phyloP scores from a whole-genome alignment of 2,888 invertebrate species.

The Heliconius cydno region DNA sequence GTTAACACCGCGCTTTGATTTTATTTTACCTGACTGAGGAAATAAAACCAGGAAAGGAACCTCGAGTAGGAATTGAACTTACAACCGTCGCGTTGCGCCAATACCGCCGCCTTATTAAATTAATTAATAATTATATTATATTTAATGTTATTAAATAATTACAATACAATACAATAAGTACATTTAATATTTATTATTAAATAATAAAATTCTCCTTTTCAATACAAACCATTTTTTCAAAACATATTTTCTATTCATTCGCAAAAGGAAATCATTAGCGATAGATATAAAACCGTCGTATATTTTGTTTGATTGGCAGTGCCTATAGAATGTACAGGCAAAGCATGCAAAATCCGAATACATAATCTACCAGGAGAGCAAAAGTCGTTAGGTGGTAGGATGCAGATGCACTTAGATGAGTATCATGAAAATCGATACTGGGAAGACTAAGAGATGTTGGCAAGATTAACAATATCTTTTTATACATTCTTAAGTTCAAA shows the following conservation, averaged over 20 bases:
- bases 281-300: too few species aligned
- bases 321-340: not conserved
- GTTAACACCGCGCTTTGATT: not conserved
- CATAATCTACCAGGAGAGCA: constrained; percentile 20
- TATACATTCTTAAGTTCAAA: too few species aligned
- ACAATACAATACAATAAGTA: not conserved
- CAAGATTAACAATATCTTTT: not conserved
- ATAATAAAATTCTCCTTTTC: too few species aligned
- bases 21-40: too few species aligned
- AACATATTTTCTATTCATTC: too few species aligned
- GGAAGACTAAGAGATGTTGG: not conserved
- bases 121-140: too few species aligned
- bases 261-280: too few species aligned
- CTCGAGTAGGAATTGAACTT: not conserved
- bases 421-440: not conserved
- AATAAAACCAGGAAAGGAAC: too few species aligned
- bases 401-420: not conserved
- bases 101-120: too few species aligned
- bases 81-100: not conserved
- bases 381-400: constrained; percentile 9
- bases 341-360: not conserved
- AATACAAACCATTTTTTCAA: too few species aligned
- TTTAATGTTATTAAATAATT: not conserved
- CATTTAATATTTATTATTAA: not conserved
- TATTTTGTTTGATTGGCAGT: not conserved